Evolutionary conservation across 2,888 invertebrate species (phyloP), one percentile per base, ranked within the genome.

Genomic region (Cactoblastis cactorum): DNA sequence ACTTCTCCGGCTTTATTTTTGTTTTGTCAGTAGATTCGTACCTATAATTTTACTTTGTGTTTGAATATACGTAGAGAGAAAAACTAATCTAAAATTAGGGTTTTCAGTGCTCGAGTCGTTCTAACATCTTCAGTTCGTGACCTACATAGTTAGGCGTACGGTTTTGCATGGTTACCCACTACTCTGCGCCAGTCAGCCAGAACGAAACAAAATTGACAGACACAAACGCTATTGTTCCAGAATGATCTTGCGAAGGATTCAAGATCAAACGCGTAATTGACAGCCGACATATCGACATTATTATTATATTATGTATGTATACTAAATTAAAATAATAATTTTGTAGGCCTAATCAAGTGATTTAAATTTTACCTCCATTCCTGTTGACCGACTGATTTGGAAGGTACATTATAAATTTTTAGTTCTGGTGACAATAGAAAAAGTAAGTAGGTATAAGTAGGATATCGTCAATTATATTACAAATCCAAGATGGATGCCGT

Each of bases 121-220:
- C 3, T 41, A 28, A 43, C 28, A 15, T 15, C 43, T 24, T 32
- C 15, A 43, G 41, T 15, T 41, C 43, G 43, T 43, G 43, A 43
- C 43, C 43, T 28, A 43, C 43, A 43, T 43, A 28, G 43, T 43
- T 43, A 15, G 28, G 9, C 11, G 24, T 43, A 43, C 43, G 15
- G 28, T 28, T 24, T n/a, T 28, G 4, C 9, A 2, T 24, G 3
- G 6, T 22, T 24, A 22, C 6, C 24, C n/a, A 15, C 15, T 15
- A 15, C 12, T 28, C 43, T 11, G 43, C 43, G 43, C 15, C 28
- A 43, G 24, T 43, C 15, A 28, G 14, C 43, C 43, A 17, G 43
- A 43, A 24, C 11, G n/a, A 43, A 43, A 43, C 14, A 3, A 43
- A 43, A 43, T 43, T 28, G 43, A 43, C 43, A 43, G 43, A 43